These are phyloP conservation scores for Lophochroa leadbeateri DNA, from an alignment of 2,113 vertebrate species.

Conservation along the genomic window DNA sequence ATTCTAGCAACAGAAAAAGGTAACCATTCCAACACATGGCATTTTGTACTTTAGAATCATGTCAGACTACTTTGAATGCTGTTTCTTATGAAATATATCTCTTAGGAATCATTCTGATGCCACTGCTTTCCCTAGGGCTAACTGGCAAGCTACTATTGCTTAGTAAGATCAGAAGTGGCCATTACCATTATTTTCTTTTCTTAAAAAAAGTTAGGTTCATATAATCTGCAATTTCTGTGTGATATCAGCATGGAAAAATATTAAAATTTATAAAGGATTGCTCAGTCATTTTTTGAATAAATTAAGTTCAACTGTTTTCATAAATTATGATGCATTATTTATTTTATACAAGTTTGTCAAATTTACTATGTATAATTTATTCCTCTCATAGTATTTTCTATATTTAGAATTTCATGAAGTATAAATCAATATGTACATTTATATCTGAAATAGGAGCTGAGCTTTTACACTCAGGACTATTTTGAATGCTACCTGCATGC, in stretches of 20 bases:
- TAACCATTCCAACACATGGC: background rate
- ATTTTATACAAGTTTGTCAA: slow-evolving; percentile 29
- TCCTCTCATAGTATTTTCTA: slow-evolving; percentile 8
- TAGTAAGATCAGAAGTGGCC: background rate
- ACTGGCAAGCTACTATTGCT: background rate
- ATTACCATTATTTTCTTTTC: background rate
- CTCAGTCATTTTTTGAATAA: background rate
- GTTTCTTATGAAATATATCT: background rate
- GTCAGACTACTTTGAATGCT: background rate
- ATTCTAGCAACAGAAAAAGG: background rate
- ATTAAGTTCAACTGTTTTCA: background rate
- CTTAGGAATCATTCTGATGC: background rate
- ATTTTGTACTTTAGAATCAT: background rate
- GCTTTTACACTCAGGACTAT: background rate
- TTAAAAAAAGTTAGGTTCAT: background rate
- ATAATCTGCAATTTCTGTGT: background rate
- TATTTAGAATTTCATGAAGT: slow-evolving; percentile 49
- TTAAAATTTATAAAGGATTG: slow-evolving; percentile 10
- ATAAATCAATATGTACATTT: slow-evolving; percentile 38
- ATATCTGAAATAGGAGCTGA: background rate
- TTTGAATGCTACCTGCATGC: background rate
- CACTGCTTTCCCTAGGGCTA: background rate
- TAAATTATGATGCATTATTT: slow-evolving; percentile 41
- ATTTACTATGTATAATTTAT: slow-evolving; percentile 51
- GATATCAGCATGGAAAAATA: background rate